Base-by-base conservation (phyloP, 2,888 invertebrate species). In the Caenorhabditis afra region DNA sequence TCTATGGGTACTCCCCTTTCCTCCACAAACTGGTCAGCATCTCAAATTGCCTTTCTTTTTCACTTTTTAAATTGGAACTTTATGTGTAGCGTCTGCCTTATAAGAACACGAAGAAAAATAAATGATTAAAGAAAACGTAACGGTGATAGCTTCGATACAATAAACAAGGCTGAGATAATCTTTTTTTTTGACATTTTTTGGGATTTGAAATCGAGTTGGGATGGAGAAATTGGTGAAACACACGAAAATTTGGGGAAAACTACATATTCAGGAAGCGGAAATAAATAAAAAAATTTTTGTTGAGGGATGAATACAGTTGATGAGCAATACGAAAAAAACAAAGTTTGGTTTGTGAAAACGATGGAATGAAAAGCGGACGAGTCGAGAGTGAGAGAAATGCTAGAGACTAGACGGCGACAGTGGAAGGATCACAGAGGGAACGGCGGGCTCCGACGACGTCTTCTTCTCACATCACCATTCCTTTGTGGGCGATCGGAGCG, bases 401-500 rank as follows among this genome's bases (percentile, higher is more conserved):
- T 37, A 20, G 55, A 18, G 55, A 55, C 55, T 55, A 55, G 55
- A 55, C 55, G 39, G 37, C 37, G 55, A 55, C 55, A 18, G 29
- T 37, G 37, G 55, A 12, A 8, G n/a, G 37, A 55, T 55, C 55
- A 55, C 55, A 55, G 55, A 55, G 7, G 8, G 1, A 2, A 18
- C 18, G 11, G 11, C 2, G 41, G 41, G 4, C 29, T 7, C 4
- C 29, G 29, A 5, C 7, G 41, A 41, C 4, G 11, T 8, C 14
- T 2, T 14, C 41, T 41, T 37, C 47, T 55, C 41, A 66, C 57
- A 66, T 66, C 1, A 75, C 75, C 55, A 75, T 62, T 44, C 75
- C 75, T 41, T 75, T 67, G 8, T 75, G 75, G 44, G 75, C 65
- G 10, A 74, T 74, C 18, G 59, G 49, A 1, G 55, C 64, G 0